phyloP scores from a whole-genome alignment of 2,113 vertebrate species.

The Petaurus breviceps region DNA sequence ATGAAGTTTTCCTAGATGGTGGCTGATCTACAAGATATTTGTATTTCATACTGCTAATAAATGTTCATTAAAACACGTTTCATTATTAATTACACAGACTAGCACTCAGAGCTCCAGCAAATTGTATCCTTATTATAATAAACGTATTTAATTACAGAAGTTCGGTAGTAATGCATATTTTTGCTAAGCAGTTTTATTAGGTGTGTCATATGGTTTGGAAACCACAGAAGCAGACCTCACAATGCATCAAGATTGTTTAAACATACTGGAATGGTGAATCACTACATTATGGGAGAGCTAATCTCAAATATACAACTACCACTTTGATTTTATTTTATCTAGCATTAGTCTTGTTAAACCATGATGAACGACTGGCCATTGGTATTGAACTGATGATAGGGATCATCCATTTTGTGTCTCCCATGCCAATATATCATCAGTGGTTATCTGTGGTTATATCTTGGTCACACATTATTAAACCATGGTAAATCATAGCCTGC shows the following conservation, averaged over 20 bases:
- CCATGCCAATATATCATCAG: not conserved
- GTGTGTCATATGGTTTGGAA: conserved; percentile 63
- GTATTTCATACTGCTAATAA: conserved; percentile 77
- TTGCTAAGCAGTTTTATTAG: conserved; percentile 75
- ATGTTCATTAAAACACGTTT: conserved; percentile 66
- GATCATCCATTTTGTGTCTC: conserved; percentile 48
- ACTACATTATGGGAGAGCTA: conserved; percentile 3
- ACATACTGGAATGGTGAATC: conserved; percentile 21
- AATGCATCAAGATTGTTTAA: conserved; percentile 47
- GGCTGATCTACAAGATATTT: conserved; percentile 75
- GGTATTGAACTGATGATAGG: conserved; percentile 40
- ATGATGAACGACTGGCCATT: not conserved
- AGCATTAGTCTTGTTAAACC: not conserved
- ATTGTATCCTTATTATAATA: conserved; percentile 74
- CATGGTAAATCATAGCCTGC: not conserved
- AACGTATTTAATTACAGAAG: conserved; percentile 79
- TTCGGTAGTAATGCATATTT: conserved; percentile 78
- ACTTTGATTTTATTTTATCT: conserved; percentile 35
- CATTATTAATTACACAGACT: conserved; percentile 71
- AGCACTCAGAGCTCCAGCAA: conserved; percentile 64
- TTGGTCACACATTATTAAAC: conserved; percentile 58
- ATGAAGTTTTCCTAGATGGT: conserved; percentile 76
- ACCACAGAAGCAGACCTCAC: conserved; percentile 40
- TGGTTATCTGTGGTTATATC: conserved; percentile 43
- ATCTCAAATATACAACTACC: conserved; percentile 49